A percentile compares a stretch with the other conserved stretches of the same genome.
Evolutionary conservation across 2,113 vertebrate species (phyloP).

Genomic region (Alouatta palliata): DNA sequence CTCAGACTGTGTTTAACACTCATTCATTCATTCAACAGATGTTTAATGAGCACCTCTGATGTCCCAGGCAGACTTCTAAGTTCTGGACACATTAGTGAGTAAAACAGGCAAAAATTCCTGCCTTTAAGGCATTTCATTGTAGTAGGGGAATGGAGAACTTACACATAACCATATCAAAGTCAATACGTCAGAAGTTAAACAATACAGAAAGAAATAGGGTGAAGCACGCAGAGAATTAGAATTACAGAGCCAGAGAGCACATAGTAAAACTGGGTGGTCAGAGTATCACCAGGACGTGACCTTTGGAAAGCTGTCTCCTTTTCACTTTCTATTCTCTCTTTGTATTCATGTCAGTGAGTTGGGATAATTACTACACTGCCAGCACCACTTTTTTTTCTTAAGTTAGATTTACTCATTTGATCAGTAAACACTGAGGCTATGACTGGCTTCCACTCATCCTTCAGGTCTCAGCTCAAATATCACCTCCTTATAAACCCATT

Average conservation of each 20-base stretch:
- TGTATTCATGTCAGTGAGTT: not conserved
- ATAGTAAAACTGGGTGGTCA: not conserved
- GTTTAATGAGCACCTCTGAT: not conserved
- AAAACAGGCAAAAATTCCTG: not conserved
- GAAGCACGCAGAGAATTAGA: not conserved
- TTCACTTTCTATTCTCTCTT: not conserved
- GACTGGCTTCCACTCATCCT: not conserved
- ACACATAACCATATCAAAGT: not conserved
- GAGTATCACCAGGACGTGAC: fast-evolving
- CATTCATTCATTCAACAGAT: not conserved
- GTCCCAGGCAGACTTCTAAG: not conserved
- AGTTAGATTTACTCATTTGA: not conserved
- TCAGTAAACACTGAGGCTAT: not conserved
- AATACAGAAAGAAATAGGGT: not conserved
- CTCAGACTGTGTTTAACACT: not conserved
- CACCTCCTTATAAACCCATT: too few relatives aligned
- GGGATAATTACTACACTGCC: not conserved
- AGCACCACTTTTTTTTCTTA: not conserved
- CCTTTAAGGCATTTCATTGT: not conserved
- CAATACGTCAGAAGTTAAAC: not conserved
- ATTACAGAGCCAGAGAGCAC: not conserved
- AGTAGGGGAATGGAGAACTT: not conserved
- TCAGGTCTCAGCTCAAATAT: not conserved
- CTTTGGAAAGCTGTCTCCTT: not conserved
- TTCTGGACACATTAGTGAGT: not conserved